These are phyloP conservation scores for Aphrocallistes beatrix DNA, from an alignment of 37 sponge, comb jelly and placozoan genomes.

Conservation along the genomic window DNA sequence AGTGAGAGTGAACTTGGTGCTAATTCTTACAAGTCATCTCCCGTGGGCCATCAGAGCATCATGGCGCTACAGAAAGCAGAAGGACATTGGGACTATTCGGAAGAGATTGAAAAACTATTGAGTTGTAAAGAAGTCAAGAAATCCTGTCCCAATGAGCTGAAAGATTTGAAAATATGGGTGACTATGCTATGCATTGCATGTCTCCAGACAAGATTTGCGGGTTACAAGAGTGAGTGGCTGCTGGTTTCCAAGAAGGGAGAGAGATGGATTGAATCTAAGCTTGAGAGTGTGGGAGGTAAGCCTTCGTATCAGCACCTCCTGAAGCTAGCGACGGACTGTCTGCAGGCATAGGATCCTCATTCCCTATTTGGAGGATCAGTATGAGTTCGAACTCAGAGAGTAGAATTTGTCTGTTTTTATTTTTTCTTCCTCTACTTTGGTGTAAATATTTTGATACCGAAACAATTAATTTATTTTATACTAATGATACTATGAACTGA, in stretches of 20 bases:
- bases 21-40: neutral
- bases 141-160: neutral
- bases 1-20: too few species aligned
- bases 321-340: neutral
- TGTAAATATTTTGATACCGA: too few species aligned
- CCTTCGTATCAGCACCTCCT: neutral
- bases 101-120: constrained; percentile 6
- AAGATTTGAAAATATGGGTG: constrained; percentile 28
- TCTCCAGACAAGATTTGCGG: constrained; percentile 22
- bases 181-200: constrained; percentile 28
- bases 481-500: too few species aligned
- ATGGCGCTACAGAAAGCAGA: constrained; percentile 33
- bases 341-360: too few species aligned
- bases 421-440: too few species aligned
- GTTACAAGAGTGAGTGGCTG: constrained; percentile 53
- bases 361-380: too few species aligned
- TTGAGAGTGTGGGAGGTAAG: neutral
- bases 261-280: constrained; percentile 25
- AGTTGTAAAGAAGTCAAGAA: neutral
- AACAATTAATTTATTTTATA: too few species aligned
- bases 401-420: too few species aligned
- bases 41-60: neutral
- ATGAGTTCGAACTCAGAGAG: too few species aligned
- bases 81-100: constrained; percentile 33
- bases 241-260: constrained; percentile 55